A percentile compares a stretch with the other conserved stretches of the same genome.
phyloP scores from a whole-genome alignment of 2,888 invertebrate genomes.

The Nomada ferruginata region DNA sequence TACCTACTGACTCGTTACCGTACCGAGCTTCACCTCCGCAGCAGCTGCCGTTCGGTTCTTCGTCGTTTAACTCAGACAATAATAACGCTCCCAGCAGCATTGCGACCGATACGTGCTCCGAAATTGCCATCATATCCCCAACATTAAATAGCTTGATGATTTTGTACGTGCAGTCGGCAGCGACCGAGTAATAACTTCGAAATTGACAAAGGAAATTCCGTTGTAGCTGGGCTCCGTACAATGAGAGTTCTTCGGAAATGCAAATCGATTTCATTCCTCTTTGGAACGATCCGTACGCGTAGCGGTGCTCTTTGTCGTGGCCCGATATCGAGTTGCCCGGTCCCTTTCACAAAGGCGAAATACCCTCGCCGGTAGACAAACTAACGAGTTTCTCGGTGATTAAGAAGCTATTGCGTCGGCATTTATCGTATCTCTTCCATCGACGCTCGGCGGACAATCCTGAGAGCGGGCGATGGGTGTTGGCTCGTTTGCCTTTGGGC shows the following conservation, averaged over 20 bases:
- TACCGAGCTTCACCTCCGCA: not conserved
- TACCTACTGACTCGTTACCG: not conserved
- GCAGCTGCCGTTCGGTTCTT: not conserved
- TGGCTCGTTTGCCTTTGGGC: slow-evolving; percentile 64
- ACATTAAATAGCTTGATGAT: slow-evolving; percentile 13
- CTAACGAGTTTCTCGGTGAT: slow-evolving; percentile 58
- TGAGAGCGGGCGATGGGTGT: slow-evolving; percentile 16
- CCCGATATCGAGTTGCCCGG: slow-evolving; percentile 27
- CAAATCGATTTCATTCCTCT: slow-evolving; percentile 61
- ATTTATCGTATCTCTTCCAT: slow-evolving; percentile 46
- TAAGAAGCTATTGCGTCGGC: slow-evolving; percentile 57
- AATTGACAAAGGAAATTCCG: slow-evolving; percentile 53
- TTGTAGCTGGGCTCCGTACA: slow-evolving; percentile 5
- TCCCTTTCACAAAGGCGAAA: slow-evolving; percentile 40
- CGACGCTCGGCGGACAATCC: slow-evolving; percentile 40
- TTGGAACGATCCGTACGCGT: slow-evolving; percentile 36
- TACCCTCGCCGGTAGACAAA: slow-evolving; percentile 40
- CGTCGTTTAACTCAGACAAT: not conserved
- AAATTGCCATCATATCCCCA: slow-evolving; percentile 1
- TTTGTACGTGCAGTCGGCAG: not conserved
- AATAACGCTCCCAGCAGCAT: not conserved
- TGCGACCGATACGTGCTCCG: not conserved
- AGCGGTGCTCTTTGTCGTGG: slow-evolving; percentile 41
- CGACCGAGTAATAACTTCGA: slow-evolving; percentile 31
- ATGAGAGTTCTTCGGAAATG: slow-evolving; percentile 55